Percentiles rank a stretch among this genome's conserved stretches.
Conservation (phyloP, 2,113 vertebrate species). For the Sminthopsis crassicaudata region DNA sequence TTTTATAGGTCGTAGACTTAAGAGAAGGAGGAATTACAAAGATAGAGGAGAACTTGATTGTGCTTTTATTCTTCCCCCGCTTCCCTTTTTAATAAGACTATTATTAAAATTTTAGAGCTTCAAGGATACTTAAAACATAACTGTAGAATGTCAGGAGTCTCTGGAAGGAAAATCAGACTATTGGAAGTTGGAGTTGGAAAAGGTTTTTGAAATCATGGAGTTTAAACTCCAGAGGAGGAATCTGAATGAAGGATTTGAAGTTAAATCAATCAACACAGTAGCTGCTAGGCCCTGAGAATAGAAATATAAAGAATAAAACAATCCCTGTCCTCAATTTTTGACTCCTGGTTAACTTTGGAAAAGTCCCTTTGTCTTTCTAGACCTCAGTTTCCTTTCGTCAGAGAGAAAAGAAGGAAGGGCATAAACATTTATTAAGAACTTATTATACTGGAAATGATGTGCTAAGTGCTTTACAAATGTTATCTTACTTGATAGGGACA, state of each 20-base stretch:
- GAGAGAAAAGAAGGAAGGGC: neutral
- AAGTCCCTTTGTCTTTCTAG: neutral
- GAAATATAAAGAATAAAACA: neutral
- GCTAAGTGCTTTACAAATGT: neutral
- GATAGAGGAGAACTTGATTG: neutral
- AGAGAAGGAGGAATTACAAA: neutral
- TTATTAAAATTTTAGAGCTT: neutral
- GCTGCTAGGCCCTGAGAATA: neutral
- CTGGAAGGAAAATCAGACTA: neutral
- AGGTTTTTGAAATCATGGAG: neutral
- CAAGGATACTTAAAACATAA: neutral
- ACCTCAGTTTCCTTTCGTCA: neutral
- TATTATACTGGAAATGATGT: neutral
- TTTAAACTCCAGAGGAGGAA: neutral
- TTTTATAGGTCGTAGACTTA: neutral
- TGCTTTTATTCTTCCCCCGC: neutral
- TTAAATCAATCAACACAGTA: neutral
- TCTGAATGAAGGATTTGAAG: neutral
- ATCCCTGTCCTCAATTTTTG: neutral
- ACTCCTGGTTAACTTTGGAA: neutral
- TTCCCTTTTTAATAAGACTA: neutral
- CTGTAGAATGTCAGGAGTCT: neutral
- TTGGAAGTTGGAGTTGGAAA: neutral
- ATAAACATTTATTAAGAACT: neutral
- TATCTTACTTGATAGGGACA: neutral